Conservation (phyloP, 2,797 vertebrate genomes). For the Hephaestus fuliginosus region DNA sequence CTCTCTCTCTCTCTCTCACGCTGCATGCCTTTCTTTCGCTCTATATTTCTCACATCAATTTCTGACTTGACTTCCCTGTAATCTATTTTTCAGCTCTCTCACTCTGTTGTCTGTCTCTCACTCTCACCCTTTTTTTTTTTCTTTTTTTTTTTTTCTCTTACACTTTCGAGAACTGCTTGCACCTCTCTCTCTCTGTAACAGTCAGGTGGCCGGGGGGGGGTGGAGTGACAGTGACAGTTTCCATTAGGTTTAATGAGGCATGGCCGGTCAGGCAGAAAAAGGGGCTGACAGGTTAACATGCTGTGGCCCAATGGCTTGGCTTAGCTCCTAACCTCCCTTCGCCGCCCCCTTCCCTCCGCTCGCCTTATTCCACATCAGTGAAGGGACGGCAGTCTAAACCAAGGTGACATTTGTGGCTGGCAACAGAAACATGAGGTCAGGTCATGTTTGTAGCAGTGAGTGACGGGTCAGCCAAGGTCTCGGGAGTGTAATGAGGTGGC, state of each 20-base stretch:
- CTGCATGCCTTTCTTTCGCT: slow-evolving; percentile 8
- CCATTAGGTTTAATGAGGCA: slow-evolving; percentile 85
- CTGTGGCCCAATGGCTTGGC: slow-evolving; percentile 73
- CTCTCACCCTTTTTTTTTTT: slow-evolving; percentile 29
- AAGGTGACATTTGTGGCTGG: slow-evolving; percentile 72
- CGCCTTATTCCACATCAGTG: slow-evolving; percentile 50
- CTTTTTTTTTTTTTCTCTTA: slow-evolving; percentile 33
- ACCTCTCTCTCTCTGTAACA: slow-evolving; percentile 38
- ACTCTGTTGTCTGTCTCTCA: not conserved
- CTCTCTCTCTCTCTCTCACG: not conserved
- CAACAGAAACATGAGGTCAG: slow-evolving; percentile 71
- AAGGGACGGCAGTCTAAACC: slow-evolving; percentile 56
- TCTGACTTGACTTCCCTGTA: slow-evolving; percentile 34
- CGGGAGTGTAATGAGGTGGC: slow-evolving; percentile 55
- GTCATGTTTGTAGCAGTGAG: slow-evolving; percentile 57
- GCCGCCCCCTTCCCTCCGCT: slow-evolving; percentile 11
- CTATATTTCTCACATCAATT: slow-evolving; percentile 33
- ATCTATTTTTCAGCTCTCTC: slow-evolving; percentile 53
- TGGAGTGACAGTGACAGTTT: slow-evolving; percentile 77
- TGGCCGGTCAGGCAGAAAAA: slow-evolving; percentile 77
- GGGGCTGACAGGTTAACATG: slow-evolving; percentile 82
- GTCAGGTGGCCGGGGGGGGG: slow-evolving; percentile 60
- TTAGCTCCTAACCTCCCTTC: slow-evolving; percentile 67
- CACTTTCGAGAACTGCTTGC: slow-evolving; percentile 37
- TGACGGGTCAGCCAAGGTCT: slow-evolving; percentile 62